Conservation (phyloP, 2,797 vertebrate genomes). For the Margarornis squamiger region DNA sequence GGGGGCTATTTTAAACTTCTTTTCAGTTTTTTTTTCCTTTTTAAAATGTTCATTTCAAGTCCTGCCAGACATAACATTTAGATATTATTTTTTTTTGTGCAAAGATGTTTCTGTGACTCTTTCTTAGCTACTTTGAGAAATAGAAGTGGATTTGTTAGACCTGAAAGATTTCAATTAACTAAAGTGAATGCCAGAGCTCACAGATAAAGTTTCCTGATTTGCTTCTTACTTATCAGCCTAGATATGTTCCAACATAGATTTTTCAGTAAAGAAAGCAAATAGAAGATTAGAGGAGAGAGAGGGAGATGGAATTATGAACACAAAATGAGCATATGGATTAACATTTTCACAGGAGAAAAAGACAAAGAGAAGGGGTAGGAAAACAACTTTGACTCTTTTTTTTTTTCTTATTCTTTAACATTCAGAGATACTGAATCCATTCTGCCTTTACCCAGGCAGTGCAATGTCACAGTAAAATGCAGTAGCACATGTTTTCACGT, state of each 20-base stretch:
- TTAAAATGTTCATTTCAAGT: neutral
- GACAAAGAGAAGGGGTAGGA: neutral
- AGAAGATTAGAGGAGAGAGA: neutral
- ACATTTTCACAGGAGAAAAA: neutral
- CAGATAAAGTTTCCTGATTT: neutral
- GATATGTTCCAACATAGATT: neutral
- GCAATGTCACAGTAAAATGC: neutral
- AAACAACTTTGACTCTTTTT: neutral
- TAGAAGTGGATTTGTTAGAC: conserved; percentile 1
- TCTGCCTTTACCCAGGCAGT: neutral
- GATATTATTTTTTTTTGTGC: neutral
- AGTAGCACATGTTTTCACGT: neutral
- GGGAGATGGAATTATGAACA: neutral
- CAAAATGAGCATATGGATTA: neutral
- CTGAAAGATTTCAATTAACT: conserved; percentile 46
- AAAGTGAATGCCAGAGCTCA: neutral
- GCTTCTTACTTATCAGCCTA: neutral
- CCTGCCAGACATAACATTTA: neutral
- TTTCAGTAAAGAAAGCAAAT: neutral
- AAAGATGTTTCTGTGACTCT: neutral
- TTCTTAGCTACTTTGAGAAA: neutral
- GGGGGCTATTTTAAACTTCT: neutral
- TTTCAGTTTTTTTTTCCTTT: neutral
- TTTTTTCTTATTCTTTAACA: neutral
- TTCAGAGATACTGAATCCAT: neutral